Conservation (phyloP, 1,140 invertebrate genomes). For the Cotesia glomerata region DNA sequence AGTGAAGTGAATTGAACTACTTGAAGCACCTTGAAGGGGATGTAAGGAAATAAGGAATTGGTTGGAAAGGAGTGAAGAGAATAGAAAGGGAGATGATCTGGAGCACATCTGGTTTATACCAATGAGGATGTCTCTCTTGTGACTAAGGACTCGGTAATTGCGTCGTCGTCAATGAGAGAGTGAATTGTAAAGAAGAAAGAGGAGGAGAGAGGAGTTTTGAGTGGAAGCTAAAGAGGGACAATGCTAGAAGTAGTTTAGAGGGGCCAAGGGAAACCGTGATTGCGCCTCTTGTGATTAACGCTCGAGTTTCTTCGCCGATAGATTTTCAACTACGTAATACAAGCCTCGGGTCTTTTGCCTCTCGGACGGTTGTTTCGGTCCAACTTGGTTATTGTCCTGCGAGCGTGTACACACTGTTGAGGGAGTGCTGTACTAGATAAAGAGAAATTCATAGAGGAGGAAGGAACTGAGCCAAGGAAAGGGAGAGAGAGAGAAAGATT, state of each 20-base stretch:
- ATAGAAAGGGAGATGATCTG: slow-evolving; percentile 13
- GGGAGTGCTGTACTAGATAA: neutral
- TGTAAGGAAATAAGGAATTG: neutral
- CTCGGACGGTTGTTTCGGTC: slow-evolving; percentile 15
- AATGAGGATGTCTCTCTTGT: slow-evolving; percentile 24
- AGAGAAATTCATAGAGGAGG: slow-evolving; percentile 10
- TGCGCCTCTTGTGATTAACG: slow-evolving; percentile 25
- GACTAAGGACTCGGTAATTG: slow-evolving; percentile 24
- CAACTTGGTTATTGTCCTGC: slow-evolving; percentile 8
- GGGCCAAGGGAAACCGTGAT: slow-evolving; percentile 18
- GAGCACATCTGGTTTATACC: slow-evolving; percentile 27
- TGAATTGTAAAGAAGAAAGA: neutral
- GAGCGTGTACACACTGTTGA: neutral
- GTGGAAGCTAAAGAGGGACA: neutral
- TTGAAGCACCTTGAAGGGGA: slow-evolving; percentile 15
- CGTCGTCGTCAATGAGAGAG: slow-evolving; percentile 20
- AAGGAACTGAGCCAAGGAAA: neutral
- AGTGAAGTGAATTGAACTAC: slow-evolving; percentile 7
- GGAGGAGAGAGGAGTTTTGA: neutral
- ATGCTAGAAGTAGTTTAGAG: neutral
- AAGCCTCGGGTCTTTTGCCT: neutral
- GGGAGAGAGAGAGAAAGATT: neutral
- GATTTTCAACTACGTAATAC: neutral
- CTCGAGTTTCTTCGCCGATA: neutral
- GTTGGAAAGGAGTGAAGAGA: slow-evolving; percentile 15